Conservation (phyloP, 2,113 vertebrate genomes). For the Ornithorhynchus anatinus region DNA sequence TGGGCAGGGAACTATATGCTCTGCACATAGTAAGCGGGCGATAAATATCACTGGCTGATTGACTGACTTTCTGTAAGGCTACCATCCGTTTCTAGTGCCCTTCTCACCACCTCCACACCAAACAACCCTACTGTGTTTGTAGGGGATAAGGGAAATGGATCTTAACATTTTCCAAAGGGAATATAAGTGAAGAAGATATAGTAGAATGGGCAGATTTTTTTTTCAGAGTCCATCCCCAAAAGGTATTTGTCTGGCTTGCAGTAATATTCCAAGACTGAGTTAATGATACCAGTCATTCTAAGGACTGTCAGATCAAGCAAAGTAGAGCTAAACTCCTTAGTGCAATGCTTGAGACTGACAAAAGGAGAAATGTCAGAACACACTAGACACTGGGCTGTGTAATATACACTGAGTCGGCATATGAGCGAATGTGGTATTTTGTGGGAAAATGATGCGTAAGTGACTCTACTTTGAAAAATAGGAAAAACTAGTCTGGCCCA, state of each 20-base stretch:
- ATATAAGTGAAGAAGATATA: not conserved
- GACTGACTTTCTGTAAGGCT: too few species aligned
- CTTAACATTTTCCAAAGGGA: not conserved
- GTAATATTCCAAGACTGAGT: not conserved
- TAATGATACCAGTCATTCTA: not conserved
- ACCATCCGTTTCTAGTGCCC: not conserved
- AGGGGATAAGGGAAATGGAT: not conserved
- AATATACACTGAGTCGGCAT: not conserved
- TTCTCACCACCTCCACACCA: not conserved
- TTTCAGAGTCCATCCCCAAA: not conserved
- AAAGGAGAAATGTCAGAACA: not conserved
- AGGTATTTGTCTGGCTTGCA: not conserved
- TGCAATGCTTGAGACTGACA: not conserved
- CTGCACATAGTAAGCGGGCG: too few species aligned
- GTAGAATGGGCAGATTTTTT: not conserved
- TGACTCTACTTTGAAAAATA: not conserved
- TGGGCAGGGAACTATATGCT: too few species aligned
- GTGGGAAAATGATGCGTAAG: not conserved
- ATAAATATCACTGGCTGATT: too few species aligned
- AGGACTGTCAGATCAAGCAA: not conserved
- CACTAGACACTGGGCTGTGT: not conserved
- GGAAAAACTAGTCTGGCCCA: slow-evolving; percentile 28
- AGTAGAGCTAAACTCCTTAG: slow-evolving; percentile 44
- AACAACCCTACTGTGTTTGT: not conserved
- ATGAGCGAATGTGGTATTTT: not conserved